phyloP scores from a whole-genome alignment of 2,888 invertebrate genomes.

The Tiliacea citrago region DNA sequence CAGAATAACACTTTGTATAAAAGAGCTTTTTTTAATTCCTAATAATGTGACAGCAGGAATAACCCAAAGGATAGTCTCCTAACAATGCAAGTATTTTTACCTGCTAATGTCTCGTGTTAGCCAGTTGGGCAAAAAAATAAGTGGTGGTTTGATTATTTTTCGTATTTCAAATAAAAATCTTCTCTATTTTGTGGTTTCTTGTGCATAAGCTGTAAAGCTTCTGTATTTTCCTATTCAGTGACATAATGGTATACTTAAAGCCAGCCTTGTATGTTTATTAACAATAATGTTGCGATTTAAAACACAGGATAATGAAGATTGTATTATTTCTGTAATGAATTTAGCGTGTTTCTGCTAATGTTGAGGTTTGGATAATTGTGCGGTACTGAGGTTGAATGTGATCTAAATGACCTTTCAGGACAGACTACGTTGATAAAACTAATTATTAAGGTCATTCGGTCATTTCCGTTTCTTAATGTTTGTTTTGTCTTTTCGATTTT shows the following conservation, averaged over 20 bases:
- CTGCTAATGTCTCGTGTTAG: not conserved
- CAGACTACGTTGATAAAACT: not conserved
- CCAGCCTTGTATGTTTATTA: slow-evolving; percentile 67
- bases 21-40: no score
- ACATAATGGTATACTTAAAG: slow-evolving; percentile 59
- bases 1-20: no score
- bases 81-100: not conserved
- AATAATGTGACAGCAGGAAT: not conserved
- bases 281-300: slow-evolving; percentile 60
- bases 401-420: slow-evolving; percentile 43
- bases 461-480: not conserved
- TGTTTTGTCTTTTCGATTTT: not conserved
- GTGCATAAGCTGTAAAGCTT: not conserved
- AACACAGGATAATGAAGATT: slow-evolving; percentile 60
- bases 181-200: not conserved
- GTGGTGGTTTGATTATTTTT: not conserved
- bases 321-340: slow-evolving; percentile 58
- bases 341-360: slow-evolving; percentile 56
- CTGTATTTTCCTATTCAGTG: slow-evolving; percentile 12
- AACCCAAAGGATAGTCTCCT: not conserved
- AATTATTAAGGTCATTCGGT: not conserved
- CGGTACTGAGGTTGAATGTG: slow-evolving; percentile 22
- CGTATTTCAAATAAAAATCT: not conserved
- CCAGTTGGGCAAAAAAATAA: not conserved
- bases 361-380: slow-evolving; percentile 52